Conservation (phyloP, 2,888 invertebrate genomes). For the Mamestra brassicae region DNA sequence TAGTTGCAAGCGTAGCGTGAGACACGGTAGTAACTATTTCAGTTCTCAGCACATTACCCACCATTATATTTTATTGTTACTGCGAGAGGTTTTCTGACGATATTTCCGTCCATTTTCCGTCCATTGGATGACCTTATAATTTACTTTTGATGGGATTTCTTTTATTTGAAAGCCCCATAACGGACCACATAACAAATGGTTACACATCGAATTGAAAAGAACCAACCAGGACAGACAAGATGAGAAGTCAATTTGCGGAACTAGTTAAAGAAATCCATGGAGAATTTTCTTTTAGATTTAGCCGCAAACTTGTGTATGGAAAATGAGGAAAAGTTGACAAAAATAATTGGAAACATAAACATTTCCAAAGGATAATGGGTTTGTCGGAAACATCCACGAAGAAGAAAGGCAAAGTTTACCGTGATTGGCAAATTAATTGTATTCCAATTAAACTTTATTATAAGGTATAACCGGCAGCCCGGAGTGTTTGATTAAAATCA, state of each 20-base stretch:
- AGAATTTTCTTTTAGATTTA: conserved; percentile 9
- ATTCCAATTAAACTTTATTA: conserved; percentile 70
- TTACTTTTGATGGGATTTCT: conserved; percentile 49
- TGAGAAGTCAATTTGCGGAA: conserved; percentile 42
- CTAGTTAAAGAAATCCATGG: conserved; percentile 13
- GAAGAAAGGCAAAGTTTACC: conserved; percentile 57
- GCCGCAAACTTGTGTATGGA: conserved; percentile 12
- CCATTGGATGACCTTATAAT: conserved; percentile 36
- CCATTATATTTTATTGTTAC: conserved; percentile 55
- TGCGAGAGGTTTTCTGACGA: conserved; percentile 40
- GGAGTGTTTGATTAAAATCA: conserved; percentile 64
- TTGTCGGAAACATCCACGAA: conserved; percentile 50
- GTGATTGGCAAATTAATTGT: conserved; percentile 63
- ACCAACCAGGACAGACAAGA: conserved; percentile 3
- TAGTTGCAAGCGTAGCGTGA: conserved; percentile 41
- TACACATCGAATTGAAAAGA: conserved; percentile 23
- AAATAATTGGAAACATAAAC: conserved; percentile 61
- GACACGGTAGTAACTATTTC: conserved; percentile 34
- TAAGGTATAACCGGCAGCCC: conserved; percentile 45
- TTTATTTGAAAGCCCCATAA: conserved; percentile 47
- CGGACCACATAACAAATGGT: conserved; percentile 23
- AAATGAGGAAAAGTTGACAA: conserved; percentile 42
- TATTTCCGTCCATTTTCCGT: conserved; percentile 45
- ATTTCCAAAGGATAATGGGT: conserved; percentile 49
- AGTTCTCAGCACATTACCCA: conserved; percentile 43